Evolutionary conservation across 1,140 invertebrate species (phyloP).

Genomic region (Aphelinus atriplicis): DNA sequence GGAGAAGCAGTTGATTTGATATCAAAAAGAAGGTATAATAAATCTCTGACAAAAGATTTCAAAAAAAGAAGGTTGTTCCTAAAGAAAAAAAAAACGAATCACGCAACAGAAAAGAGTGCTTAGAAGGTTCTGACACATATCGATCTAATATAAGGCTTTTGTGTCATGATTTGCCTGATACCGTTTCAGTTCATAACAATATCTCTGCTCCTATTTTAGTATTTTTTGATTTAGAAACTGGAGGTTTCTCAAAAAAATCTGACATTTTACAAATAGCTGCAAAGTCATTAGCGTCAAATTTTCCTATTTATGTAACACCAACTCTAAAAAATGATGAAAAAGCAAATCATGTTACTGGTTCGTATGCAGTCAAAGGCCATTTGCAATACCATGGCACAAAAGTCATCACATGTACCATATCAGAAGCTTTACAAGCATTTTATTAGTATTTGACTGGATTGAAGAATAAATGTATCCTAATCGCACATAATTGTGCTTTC

Average conservation of each 20-base stretch:
- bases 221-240: conserved; percentile 13
- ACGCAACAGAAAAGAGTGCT: no score
- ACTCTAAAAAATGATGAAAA: conserved; percentile 2
- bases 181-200: no score
- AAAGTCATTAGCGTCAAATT: not conserved
- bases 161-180: no score
- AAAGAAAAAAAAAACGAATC: no score
- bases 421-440: conserved; percentile 30
- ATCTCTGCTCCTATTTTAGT: not conserved
- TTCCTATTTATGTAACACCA: conserved; percentile 12
- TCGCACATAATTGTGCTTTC: conserved; percentile 34
- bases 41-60: not conserved
- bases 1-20: no score
- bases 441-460: conserved; percentile 34
- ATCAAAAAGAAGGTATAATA: not conserved
- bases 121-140: no score
- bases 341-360: not conserved
- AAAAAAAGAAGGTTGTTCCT: conserved; percentile 15
- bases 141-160: no score
- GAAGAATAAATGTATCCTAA: conserved; percentile 30
- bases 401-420: conserved; percentile 1
- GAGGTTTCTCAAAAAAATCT: conserved; percentile 25
- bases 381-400: not conserved
- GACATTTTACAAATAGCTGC: conserved; percentile 16
- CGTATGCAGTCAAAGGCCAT: not conserved